Base-by-base conservation (phyloP, 2,797 vertebrate genomes). In the Molossus alvarezi region DNA sequence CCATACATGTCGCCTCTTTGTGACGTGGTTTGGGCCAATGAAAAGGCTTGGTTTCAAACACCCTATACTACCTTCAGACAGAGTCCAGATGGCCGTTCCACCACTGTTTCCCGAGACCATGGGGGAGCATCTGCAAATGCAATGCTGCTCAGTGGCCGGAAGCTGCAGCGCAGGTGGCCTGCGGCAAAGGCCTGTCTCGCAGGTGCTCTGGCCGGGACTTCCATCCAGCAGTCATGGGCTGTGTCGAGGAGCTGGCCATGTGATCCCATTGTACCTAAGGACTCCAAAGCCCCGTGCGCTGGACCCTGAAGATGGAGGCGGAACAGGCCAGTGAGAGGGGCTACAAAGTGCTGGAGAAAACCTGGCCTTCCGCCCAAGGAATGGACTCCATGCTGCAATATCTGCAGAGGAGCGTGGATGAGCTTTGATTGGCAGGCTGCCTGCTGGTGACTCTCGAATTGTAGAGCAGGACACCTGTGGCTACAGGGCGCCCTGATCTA, bases 1-100 rank as follows among this genome's bases (percentile, higher is more conserved):
- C 99, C 93, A 5, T 14, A 14, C 13, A 99, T 99, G 97, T 97
- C 99, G 98, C 99, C 99, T 14, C 99, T 99, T 33, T 99, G 99
- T 90, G 99, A 99, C 51, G 99, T 99, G 85, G 99, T 99, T 64
- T 99, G 99, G 99, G 99, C 99, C 97, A 99, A 99, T 88, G 99
- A 99, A 98, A 99, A 99, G 98, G 99, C 99, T 60, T 99, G 99
- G 99, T 99, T 99, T 98, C 99, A 99, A 97, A 99, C 99, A 25
- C 99, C 99, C 6, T 99, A 99, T 98, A 99, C 99, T 20, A 98
- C 99, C 81, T 99, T 99, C 80, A 99, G 99, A 88, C 99, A 99
- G 98, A 99, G 99, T 57, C 99, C 99, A 1, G 99, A 99, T 81
- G 99, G 99, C 94, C 99, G 99, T 97, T 99, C 99, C 13, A 99